phyloP scores from a whole-genome alignment of 2,797 vertebrate genomes.

The Chromis chromis region DNA sequence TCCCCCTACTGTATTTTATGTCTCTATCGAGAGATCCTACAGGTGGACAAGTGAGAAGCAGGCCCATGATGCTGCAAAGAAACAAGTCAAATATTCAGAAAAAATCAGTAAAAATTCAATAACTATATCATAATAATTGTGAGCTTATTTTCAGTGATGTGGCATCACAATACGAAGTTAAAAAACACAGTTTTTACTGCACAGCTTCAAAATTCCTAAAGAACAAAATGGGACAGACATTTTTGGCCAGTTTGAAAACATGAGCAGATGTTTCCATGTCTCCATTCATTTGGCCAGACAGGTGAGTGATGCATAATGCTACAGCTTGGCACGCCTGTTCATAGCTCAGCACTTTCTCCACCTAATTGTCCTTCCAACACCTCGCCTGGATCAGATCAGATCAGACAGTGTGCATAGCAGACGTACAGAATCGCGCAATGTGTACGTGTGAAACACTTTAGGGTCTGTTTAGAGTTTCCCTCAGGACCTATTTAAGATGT shows the following conservation, averaged over 20 bases:
- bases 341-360: conserved; percentile 85
- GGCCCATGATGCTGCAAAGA: no score
- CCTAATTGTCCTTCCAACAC: conserved; percentile 89
- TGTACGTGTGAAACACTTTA: conserved; percentile 57
- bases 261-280: conserved; percentile 87
- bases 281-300: conserved; percentile 87
- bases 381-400: conserved; percentile 89
- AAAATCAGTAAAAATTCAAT: not conserved
- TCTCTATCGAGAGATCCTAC: not conserved
- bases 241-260: conserved; percentile 82
- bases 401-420: conserved; percentile 80
- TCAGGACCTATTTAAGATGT: conserved; percentile 68
- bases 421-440: conserved; percentile 44
- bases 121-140: no score
- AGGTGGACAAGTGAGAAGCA: not conserved
- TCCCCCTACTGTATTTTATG: conserved; percentile 5
- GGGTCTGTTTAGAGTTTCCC: conserved; percentile 72
- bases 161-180: not conserved
- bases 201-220: conserved; percentile 40
- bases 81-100: not conserved
- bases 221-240: conserved; percentile 43
- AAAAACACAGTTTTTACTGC: conserved; percentile 37
- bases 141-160: conserved; percentile 4
- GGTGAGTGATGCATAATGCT: conserved; percentile 91
- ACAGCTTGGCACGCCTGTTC: conserved; percentile 84